Percentiles rank a stretch among this genome's conserved stretches.
Conservation (phyloP, 2,113 vertebrate species). For the Thalassarche chlororhynchos region DNA sequence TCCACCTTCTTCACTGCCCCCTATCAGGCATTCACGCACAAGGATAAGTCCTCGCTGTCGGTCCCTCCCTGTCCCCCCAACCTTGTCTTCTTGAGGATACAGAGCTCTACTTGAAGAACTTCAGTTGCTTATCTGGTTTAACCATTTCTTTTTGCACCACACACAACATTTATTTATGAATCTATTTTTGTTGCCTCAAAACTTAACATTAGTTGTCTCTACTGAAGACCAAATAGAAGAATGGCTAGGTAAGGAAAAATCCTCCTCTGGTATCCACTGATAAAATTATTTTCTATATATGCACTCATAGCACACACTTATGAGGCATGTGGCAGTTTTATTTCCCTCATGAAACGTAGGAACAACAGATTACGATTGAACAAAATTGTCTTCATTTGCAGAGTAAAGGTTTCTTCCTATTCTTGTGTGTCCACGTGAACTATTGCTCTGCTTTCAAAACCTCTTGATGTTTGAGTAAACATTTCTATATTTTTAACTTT, state of each 20-base stretch:
- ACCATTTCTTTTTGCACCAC: neutral
- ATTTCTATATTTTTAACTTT: slow-evolving; percentile 15
- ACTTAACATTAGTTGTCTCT: neutral
- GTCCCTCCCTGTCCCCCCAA: neutral
- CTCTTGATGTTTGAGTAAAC: neutral
- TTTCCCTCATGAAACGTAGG: neutral
- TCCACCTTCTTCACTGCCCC: neutral
- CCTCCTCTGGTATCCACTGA: neutral
- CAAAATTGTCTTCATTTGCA: neutral
- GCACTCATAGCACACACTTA: neutral
- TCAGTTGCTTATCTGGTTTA: neutral
- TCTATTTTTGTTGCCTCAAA: neutral
- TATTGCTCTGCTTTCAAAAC: neutral
- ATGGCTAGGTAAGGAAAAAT: neutral
- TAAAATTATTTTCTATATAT: neutral
- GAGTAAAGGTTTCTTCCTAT: neutral
- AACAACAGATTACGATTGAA: neutral
- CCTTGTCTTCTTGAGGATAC: neutral
- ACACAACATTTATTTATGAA: neutral
- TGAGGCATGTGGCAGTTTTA: neutral
- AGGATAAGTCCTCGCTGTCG: fast-evolving
- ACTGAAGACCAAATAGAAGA: neutral
- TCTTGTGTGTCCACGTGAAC: neutral
- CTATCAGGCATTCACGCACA: neutral
- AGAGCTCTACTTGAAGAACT: neutral